A percentile compares a stretch with the other conserved stretches of the same genome.
These are phyloP conservation scores for Micronycteris hirsuta DNA, from an alignment of 2,113 vertebrate genomes.

Conservation along the genomic window DNA sequence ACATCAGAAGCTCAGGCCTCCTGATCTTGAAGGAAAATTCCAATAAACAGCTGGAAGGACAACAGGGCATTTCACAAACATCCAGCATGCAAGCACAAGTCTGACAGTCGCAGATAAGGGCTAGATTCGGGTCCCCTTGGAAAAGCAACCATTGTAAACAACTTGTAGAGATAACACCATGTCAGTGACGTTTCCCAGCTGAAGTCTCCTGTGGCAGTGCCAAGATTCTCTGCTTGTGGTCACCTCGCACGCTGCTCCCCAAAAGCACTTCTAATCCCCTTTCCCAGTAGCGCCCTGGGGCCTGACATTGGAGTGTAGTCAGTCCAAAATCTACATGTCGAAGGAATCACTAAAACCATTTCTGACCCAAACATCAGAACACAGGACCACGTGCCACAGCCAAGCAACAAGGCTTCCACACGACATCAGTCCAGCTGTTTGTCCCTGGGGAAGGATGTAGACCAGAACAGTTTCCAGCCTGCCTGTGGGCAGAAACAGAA, in stretches of 20 bases:
- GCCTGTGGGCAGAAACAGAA: constrained; percentile 38
- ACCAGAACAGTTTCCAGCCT: not conserved
- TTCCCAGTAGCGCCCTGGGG: not conserved
- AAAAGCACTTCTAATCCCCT: not conserved
- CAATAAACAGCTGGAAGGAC: not conserved
- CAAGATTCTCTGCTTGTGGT: not conserved
- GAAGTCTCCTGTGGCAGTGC: not conserved
- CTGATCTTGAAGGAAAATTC: not conserved
- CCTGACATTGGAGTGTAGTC: not conserved
- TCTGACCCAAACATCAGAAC: not conserved
- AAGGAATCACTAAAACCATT: not conserved
- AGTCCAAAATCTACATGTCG: not conserved
- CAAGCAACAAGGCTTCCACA: not conserved
- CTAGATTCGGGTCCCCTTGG: not conserved
- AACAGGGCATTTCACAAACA: not conserved
- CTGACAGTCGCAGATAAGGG: not conserved
- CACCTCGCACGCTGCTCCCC: not conserved
- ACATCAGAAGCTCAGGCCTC: not conserved
- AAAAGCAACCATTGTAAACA: not conserved
- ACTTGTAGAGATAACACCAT: not conserved
- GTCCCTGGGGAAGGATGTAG: not conserved
- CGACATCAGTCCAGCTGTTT: not conserved
- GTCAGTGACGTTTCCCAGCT: not conserved
- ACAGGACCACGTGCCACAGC: not conserved
- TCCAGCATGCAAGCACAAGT: fast-evolving